Evolutionary conservation across 2,113 vertebrate species (phyloP).

Genomic region (Tamias sibiricus): DNA sequence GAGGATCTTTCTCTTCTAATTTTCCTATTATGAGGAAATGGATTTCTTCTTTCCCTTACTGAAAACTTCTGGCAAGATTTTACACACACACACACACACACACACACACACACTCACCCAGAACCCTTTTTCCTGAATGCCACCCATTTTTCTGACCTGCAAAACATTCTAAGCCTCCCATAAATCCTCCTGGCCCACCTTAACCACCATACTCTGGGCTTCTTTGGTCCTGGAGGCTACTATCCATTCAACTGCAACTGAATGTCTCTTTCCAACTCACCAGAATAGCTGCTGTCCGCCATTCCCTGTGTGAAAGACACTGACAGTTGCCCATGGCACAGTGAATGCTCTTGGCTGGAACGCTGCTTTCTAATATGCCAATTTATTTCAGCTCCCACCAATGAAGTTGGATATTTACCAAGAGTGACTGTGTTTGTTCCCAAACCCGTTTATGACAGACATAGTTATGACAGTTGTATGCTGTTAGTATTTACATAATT

Average conservation of each 20-base stretch:
- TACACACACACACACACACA: neutral
- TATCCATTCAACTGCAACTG: neutral
- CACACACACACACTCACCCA: neutral
- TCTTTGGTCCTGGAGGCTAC: neutral
- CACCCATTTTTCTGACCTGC: neutral
- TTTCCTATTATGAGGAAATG: neutral
- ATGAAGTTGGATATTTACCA: slow-evolving; percentile 1
- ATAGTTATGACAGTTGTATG: slow-evolving; percentile 13
- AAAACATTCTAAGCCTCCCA: neutral
- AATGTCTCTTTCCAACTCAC: neutral
- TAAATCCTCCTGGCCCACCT: neutral
- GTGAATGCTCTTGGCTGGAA: neutral
- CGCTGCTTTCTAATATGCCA: neutral
- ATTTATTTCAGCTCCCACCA: neutral
- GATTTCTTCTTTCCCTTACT: slow-evolving; percentile 5
- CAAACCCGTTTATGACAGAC: slow-evolving; percentile 32
- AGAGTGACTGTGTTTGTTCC: slow-evolving; percentile 50
- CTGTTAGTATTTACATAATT: slow-evolving; percentile 57
- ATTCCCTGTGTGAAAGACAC: neutral
- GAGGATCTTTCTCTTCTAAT: neutral
- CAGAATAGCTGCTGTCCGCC: neutral
- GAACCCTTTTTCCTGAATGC: neutral
- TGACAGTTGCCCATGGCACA: neutral
- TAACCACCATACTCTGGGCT: neutral
- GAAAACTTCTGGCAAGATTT: neutral